Conservation (phyloP, 2,888 invertebrate genomes). For the Hemistola chrysoprasaria region DNA sequence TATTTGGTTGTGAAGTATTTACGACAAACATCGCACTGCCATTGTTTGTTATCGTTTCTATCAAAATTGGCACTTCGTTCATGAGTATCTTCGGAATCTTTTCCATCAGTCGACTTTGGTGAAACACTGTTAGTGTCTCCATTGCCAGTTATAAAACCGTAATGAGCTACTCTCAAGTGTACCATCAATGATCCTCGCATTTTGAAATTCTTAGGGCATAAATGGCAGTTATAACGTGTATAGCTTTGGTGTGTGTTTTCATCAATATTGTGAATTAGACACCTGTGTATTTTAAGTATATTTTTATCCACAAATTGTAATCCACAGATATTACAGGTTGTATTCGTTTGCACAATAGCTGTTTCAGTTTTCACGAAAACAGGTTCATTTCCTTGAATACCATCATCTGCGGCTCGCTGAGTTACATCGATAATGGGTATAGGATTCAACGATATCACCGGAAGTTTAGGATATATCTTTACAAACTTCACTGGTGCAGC, state of each 20-base stretch:
- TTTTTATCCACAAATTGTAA: slow-evolving; percentile 86
- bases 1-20: slow-evolving; percentile 95
- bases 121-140: slow-evolving; percentile 27
- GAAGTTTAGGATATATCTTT: slow-evolving; percentile 74
- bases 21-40: slow-evolving; percentile 92
- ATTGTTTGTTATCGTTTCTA: slow-evolving; percentile 87
- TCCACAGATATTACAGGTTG: slow-evolving; percentile 86
- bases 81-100: slow-evolving; percentile 31
- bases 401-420: slow-evolving; percentile 37
- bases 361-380: slow-evolving; percentile 54
- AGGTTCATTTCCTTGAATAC: slow-evolving; percentile 39
- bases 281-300: slow-evolving; percentile 88
- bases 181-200: slow-evolving; percentile 92
- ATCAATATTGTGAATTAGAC: slow-evolving; percentile 84
- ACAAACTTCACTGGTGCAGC: slow-evolving; percentile 67
- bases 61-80: slow-evolving; percentile 46
- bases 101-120: slow-evolving; percentile 35
- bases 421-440: slow-evolving; percentile 62
- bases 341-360: slow-evolving; percentile 46
- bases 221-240: slow-evolving; percentile 86
- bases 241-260: slow-evolving; percentile 54
- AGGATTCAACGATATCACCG: slow-evolving; percentile 61
- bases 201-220: slow-evolving; percentile 90
- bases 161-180: slow-evolving; percentile 90
- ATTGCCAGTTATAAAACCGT: slow-evolving; percentile 73